phyloP scores from a whole-genome alignment of 2,797 vertebrate genomes.

The Pseudochirops corinnae region DNA sequence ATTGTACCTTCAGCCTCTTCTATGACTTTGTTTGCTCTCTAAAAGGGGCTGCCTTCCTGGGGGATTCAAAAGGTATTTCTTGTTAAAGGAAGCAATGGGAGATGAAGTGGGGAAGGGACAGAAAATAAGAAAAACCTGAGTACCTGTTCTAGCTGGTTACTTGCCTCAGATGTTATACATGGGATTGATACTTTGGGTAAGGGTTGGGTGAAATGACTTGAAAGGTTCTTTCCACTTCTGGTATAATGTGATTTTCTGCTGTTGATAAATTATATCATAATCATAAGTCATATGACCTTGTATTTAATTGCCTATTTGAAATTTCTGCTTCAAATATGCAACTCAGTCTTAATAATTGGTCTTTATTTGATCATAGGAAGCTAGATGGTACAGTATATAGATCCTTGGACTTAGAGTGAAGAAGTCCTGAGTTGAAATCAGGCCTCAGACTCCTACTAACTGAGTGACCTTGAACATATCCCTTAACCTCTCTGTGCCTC shows the following conservation, averaged over 20 bases:
- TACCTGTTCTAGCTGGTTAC: not conserved
- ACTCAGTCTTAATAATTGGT: not conserved
- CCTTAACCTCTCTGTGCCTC: not conserved
- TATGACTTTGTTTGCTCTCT: not conserved
- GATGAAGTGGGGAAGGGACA: not conserved
- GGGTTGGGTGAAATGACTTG: not conserved
- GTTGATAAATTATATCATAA: not conserved
- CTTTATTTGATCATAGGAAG: not conserved
- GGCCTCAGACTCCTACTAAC: not conserved
- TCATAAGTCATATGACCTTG: not conserved
- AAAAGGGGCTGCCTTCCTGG: not conserved
- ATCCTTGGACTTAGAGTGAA: not conserved
- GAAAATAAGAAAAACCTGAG: not conserved
- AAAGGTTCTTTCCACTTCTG: not conserved
- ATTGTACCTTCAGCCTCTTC: slow-evolving; percentile 6
- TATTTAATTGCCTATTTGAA: not conserved
- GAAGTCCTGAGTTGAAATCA: not conserved
- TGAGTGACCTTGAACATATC: not conserved
- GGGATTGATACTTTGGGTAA: not conserved
- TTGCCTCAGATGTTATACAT: not conserved
- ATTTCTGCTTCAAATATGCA: not conserved
- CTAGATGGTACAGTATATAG: not conserved
- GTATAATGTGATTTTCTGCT: not conserved
- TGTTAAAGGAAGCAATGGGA: not conserved
- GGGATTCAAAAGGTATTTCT: not conserved